Base-by-base conservation (phyloP, 2,888 invertebrate species). In the Amblyteles armatorius region DNA sequence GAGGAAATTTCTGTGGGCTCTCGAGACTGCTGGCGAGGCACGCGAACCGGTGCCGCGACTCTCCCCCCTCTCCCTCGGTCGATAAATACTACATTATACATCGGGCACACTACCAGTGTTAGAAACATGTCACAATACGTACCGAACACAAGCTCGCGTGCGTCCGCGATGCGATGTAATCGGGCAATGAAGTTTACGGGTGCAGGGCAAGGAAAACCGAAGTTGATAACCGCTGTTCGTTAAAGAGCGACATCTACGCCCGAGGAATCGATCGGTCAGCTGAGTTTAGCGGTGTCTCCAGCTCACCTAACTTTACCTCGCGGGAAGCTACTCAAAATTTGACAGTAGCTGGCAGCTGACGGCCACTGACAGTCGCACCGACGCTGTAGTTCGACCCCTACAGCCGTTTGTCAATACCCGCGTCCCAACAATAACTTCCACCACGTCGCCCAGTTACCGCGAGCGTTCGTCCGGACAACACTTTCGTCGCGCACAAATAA, bases 281-380 rank as follows among this genome's bases (percentile, higher is more conserved):
- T 63, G 63, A 6, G 33, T 16, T 33, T 22, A 26, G 16, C 26
- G n/a, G 44, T 72, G 36, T 50, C 22, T 36, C 19, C 55, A 4
- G 50, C 72, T n/a, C 57, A 13, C 33, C 73, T 48, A 44, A 63
- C 73, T 57, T 44, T 60, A 74, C 73, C 60, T 13, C 26, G 16
- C 63, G 63, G 33, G 55, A 74, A 60, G 60, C 22, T 44, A 52
- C 22, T 40, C 19, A 55, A 57, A 52, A 36, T 65, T 16, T 71
- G 79, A 76, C 80, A 80, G 80, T 77, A 78, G 55, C 57, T 26
- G 78, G 52, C 84, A 82, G 82, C 82, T 82, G 82, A 74, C 79
- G 74, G 84, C 48, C 79, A 74, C 74, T 79, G 78, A 52, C 71
- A 69, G 55, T 63, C 48, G 69, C 55, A n/a, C n/a, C 16, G 60